phyloP scores from a whole-genome alignment of 2,113 vertebrate species.

The Oenanthe oenanthe region DNA sequence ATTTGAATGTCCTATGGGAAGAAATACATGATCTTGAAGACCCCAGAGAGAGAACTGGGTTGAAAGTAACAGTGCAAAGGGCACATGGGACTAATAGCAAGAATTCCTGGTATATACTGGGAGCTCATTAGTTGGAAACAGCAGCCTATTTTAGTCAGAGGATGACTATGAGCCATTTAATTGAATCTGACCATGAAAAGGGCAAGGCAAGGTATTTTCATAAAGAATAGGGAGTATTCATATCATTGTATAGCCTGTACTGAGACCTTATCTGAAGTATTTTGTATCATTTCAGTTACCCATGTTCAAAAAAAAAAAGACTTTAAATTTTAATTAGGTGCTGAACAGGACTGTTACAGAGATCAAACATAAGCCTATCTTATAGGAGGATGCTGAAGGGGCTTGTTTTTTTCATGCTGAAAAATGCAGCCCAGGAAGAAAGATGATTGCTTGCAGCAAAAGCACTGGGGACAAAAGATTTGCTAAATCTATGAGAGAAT shows the following conservation, averaged over 20 bases:
- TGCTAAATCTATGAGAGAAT: background rate
- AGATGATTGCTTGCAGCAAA: background rate
- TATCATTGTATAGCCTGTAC: background rate
- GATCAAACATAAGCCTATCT: background rate
- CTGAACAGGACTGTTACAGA: background rate
- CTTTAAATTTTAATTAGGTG: background rate
- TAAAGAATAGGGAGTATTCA: background rate
- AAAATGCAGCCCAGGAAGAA: background rate
- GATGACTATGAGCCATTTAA: conserved; percentile 8
- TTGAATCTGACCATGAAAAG: conserved; percentile 34
- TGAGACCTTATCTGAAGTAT: background rate
- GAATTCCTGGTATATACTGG: background rate
- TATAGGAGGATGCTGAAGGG: background rate
- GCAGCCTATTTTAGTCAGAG: conserved; percentile 18
- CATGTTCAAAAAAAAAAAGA: background rate
- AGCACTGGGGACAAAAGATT: background rate
- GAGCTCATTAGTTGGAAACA: conserved; percentile 42
- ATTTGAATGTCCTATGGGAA: background rate
- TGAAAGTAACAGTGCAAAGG: conserved; percentile 11
- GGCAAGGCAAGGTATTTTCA: conserved; percentile 3
- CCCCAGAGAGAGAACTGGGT: background rate
- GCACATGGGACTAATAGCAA: background rate
- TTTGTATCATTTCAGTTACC: background rate
- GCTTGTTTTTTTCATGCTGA: background rate
- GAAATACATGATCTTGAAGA: background rate